Conservation (phyloP, 2,797 vertebrate species). For the Valencia hispanica region DNA sequence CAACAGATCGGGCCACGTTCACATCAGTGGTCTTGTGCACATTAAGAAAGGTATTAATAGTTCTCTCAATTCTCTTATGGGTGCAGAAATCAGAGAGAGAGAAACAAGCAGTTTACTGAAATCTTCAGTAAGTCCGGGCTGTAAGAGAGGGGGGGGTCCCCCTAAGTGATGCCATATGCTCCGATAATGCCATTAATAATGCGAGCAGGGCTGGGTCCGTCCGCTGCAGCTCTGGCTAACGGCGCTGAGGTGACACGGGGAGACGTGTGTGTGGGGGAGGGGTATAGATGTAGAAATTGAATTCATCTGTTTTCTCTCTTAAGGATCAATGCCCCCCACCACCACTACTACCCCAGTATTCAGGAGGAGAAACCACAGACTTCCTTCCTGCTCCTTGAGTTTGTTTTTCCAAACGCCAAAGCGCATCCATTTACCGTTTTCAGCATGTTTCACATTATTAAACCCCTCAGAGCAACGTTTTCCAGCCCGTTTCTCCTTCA, state of each 20-base stretch:
- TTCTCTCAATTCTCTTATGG: constrained; percentile 31
- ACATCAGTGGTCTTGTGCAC: constrained; percentile 21
- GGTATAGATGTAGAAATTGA: constrained; percentile 72
- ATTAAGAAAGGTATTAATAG: constrained; percentile 7
- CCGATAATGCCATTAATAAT: constrained; percentile 82
- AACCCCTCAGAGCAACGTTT: constrained; percentile 34
- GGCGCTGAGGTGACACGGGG: constrained; percentile 79
- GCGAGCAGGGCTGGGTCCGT: constrained; percentile 70
- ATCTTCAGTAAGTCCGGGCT: constrained; percentile 61
- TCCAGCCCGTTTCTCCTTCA: constrained; percentile 3
- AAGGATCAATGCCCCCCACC: constrained; percentile 38
- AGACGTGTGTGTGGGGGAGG: constrained; percentile 40
- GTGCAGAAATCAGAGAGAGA: constrained; percentile 51
- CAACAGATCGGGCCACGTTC: constrained; percentile 1
- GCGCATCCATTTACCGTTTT: constrained; percentile 61
- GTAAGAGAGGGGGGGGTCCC: constrained; percentile 51
- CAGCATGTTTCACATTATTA: constrained; percentile 62
- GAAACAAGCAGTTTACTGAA: constrained; percentile 71
- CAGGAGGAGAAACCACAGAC: constrained; percentile 72
- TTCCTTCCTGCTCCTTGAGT: constrained; percentile 71
- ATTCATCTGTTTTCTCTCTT: constrained; percentile 78
- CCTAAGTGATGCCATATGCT: constrained; percentile 83
- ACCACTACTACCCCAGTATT: constrained; percentile 63
- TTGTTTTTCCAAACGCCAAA: constrained; percentile 76
- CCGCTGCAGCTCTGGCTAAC: constrained; percentile 70